Evolutionary conservation across 2,113 vertebrate species (phyloP), one percentile per base, ranked within the genome.

Genomic region (Aspidoscelis tigris): DNA sequence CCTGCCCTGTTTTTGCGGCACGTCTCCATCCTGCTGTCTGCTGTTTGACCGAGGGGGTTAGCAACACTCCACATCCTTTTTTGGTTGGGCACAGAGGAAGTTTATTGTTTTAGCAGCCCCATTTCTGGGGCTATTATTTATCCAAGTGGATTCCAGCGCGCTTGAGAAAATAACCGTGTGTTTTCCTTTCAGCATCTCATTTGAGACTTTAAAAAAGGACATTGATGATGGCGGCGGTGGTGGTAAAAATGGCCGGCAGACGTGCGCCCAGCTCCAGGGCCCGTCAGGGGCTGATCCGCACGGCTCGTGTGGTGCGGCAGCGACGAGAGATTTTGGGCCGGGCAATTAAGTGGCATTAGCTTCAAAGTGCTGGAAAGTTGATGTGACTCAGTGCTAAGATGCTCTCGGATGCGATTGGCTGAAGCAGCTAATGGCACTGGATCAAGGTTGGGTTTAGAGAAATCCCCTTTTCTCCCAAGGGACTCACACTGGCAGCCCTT

Each of bases 61-160:
- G 84, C 86, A 21, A 83, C 84, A 83, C 86, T 84, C 91, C 33
- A 7, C 61, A 6, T 92, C 89, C 92, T 90, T 94, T 93, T 92
- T 94, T 86, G 93, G 93, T 90, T 7, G 86, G 87, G 89, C 69
- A 3, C 86, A 76, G 85, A 92, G 93, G 92, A 94, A 92, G 93
- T 94, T 94, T 94, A 93, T 94, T 94, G 93, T 94, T 94, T 90
- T 89, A 94, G 87, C 93, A 90, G 92, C 88, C 90, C 86, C 9
- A 84, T 89, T 93, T 91, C 93, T 94, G 92, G 89, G 92, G 92
- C 91, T 68, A 65, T 90, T 94, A 93, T 94, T 94, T 94, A 93
- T 94, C 90, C 93, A 94, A 94, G 91, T 91, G 90, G 92, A 92
- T 94, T 93, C 90, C 90, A 94, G 89, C 86, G 78, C 7, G 76